Evolutionary conservation across 1,140 invertebrate species (phyloP).

Genomic region (Micrasema minimum): DNA sequence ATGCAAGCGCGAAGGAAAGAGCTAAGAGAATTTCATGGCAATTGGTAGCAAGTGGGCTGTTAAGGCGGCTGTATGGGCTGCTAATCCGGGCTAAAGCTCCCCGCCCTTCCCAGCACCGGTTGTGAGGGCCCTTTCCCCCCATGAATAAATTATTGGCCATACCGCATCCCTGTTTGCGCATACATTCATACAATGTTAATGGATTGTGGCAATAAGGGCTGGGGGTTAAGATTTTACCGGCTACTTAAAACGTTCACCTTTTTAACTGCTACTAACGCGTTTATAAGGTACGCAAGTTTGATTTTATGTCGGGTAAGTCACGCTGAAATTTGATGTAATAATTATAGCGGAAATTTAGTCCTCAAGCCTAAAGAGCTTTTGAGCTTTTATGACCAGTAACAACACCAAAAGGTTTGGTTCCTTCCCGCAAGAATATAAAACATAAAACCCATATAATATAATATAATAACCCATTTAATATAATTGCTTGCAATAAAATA

Average conservation of each 20-base stretch:
- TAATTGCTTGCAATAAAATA: no score
- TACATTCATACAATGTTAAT: conserved; percentile 53
- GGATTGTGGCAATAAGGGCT: conserved; percentile 51
- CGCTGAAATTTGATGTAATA: no score
- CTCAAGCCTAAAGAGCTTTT: no score
- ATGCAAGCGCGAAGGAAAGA: conserved; percentile 41
- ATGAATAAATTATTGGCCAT: conserved; percentile 53
- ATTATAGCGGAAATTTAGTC: no score
- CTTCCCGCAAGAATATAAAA: no score
- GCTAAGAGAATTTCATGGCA: conserved; percentile 45
- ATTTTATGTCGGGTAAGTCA: neutral
- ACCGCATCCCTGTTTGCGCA: conserved; percentile 51
- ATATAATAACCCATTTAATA: no score
- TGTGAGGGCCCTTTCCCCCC: conserved; percentile 33
- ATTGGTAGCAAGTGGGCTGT: conserved; percentile 42
- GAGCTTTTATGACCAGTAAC: no score
- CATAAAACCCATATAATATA: no score
- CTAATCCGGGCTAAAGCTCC: conserved; percentile 52
- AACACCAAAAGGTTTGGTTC: no score
- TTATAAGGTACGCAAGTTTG: conserved; percentile 6
- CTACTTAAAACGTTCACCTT: conserved; percentile 37
- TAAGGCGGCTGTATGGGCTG: conserved; percentile 41
- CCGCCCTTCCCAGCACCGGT: conserved; percentile 22
- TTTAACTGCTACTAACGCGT: conserved; percentile 21
- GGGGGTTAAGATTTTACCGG: conserved; percentile 29